Evolutionary conservation across 2,888 invertebrate species (phyloP), one percentile per base, ranked within the genome.

Genomic region (Nomada ferruginata): DNA sequence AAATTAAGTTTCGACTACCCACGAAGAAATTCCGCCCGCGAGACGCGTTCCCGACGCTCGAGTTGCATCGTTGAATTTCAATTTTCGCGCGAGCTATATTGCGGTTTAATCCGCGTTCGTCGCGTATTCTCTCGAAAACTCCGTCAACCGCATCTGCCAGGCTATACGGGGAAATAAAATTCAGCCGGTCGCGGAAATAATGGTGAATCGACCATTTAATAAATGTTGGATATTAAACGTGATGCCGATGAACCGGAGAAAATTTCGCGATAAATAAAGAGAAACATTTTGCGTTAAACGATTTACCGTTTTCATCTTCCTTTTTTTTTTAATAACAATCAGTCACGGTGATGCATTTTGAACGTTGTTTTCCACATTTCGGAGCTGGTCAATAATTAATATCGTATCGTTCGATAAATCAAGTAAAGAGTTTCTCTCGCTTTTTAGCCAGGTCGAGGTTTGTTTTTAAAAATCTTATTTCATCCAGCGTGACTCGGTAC

Each of bases 391-490:
- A 66, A 59, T 78, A 60, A 65, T 83, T 83, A 83, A 83, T 83
- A 83, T 78, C 74, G 78, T 78, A 53, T 63, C 75, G 72, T 65
- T 83, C 83, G 83, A 74, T 83, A 78, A 78, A 83, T 83, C 83
- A 83, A 57, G 15, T 47, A 15, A 15, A 15, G 47, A 47, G 47
- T 15, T 47, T 36, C 36, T 7, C 7, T 7, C 36, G 36, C 36
- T 7, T 36, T 36, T 36, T 0, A 5, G 7, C 36, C 36, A 7
- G 36, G 36, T 9, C 36, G 36, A 36, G 36, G 36, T 36, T 36
- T 7, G 36, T 36, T 36, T 36, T 7, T 36, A 47, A 47, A 47
- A 47, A 47, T 13, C 47, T 15, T 47, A 4, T 47, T 13, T 47
- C 47, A 3, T 47, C 0, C 13, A 13, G 15, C 15, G 47, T 10